phyloP scores from a whole-genome alignment of 2,113 vertebrate species.

The Solea senegalensis region DNA sequence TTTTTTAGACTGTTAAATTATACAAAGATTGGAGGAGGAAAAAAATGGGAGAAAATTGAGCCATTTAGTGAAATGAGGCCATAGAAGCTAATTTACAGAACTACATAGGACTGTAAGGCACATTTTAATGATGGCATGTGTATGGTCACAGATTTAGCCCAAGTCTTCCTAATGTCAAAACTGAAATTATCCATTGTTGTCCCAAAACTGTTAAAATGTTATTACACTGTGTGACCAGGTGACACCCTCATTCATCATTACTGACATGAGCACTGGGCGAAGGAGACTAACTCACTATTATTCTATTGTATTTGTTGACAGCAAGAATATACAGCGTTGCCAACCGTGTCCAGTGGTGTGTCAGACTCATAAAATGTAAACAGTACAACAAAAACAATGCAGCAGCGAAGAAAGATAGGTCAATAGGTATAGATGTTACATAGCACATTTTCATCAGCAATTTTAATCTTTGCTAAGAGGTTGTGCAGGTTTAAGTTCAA shows the following conservation, averaged over 20 bases:
- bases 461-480: not conserved
- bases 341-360: not conserved
- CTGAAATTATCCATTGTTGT: not conserved
- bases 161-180: no score
- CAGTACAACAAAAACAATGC: not conserved
- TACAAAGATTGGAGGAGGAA: not conserved
- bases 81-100: not conserved
- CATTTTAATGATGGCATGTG: not conserved
- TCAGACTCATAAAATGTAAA: constrained; percentile 14
- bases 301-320: constrained; percentile 11
- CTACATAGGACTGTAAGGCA: not conserved
- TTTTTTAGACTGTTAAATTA: not conserved
- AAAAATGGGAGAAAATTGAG: not conserved
- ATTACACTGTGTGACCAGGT: not conserved
- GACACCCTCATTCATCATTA: constrained; percentile 3
- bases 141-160: not conserved
- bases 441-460: not conserved
- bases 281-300: not conserved
- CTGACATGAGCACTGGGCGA: not conserved
- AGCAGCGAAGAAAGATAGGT: not conserved
- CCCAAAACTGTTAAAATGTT: not conserved
- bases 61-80: no score
- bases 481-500: not conserved
- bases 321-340: not conserved
- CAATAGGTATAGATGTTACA: not conserved